Base-by-base conservation (phyloP, 2,797 vertebrate species). In the Ctenopoma multispine region DNA sequence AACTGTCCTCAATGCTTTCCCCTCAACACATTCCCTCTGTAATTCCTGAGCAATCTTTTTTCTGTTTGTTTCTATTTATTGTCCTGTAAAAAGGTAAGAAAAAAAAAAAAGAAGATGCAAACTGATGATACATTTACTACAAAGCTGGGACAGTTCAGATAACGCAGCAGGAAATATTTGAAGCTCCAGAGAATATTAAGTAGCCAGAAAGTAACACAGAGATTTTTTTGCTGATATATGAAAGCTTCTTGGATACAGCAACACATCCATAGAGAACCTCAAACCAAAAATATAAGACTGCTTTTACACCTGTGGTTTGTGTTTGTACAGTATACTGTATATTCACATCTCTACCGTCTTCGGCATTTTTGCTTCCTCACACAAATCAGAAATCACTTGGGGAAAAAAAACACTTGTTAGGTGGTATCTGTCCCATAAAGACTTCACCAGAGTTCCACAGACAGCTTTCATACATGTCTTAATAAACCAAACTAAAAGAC, bases 121-220 rank as follows among this genome's bases (percentile, higher is more conserved):
- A 80, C 23, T 54, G 60, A 63, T 82, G 72, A 71, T 70, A 79
- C 46, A 44, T 67, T 68, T 47, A 72, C 61, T 64, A 75, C 63
- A 79, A 78, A 81, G 64, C 63, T 60, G 66, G 47, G 69, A 43
- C 40, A 54, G 64, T 74, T 81, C 62, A 79, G 72, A 75, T 63
- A 76, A 75, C 18, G 3, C 38, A 56, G 41, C 9, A 0, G 50
- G 74, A 78, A 61, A 77, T 51, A 38, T 69, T 68, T 21, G 36
- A 75, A 13, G 56, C 23, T 27, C 62, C 23, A 13, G 57, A 34
- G 55, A 73, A 69, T 68, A 61, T 71, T 49, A 64, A 65, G 27
- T 34, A 62, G 27, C 18, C 43, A 4, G 15, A 34, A 49, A 69
- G 10, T 44, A 63, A 74, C 56, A 48, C 54, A 36, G 43, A 49